A percentile compares a stretch with the other conserved stretches of the same genome.
Conservation (phyloP, 2,888 invertebrate species). For the Acronicta alni region DNA sequence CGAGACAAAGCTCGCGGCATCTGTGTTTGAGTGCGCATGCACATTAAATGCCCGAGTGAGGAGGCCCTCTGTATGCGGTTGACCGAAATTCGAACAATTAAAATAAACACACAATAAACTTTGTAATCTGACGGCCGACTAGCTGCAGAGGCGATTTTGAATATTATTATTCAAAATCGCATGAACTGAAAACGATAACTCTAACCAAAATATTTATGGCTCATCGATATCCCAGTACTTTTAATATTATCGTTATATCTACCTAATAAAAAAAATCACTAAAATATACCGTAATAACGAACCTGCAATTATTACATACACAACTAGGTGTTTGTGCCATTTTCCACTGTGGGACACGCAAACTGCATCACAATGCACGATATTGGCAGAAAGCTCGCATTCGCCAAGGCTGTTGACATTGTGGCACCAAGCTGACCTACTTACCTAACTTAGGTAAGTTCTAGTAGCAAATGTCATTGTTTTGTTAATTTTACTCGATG, state of each 20-base stretch:
- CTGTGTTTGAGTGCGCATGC: neutral
- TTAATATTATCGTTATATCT: too few relatives aligned
- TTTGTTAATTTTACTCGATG: neutral
- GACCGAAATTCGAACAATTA: neutral
- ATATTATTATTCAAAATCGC: too few relatives aligned
- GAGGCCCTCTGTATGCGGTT: neutral
- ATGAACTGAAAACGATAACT: too few relatives aligned
- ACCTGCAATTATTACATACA: neutral
- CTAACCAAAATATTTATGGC: too few relatives aligned
- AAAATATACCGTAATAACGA: neutral
- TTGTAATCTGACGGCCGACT: neutral
- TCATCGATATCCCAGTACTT: too few relatives aligned
- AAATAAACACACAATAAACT: neutral
- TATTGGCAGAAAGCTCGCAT: constrained; percentile 43
- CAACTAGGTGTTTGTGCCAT: neutral
- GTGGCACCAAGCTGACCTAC: constrained; percentile 35
- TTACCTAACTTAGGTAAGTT: constrained; percentile 34
- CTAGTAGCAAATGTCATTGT: constrained; percentile 16
- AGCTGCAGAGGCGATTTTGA: too few relatives aligned
- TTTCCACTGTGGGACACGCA: constrained; percentile 4
- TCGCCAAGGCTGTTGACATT: constrained; percentile 40
- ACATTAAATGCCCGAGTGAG: neutral
- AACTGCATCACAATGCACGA: constrained; percentile 41
- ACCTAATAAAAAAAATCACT: too few relatives aligned
- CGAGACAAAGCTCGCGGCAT: neutral